Evolutionary conservation across 2,888 invertebrate species (phyloP), one percentile per base, ranked within the genome.

Genomic region (Chymomyza fuscimana): DNA sequence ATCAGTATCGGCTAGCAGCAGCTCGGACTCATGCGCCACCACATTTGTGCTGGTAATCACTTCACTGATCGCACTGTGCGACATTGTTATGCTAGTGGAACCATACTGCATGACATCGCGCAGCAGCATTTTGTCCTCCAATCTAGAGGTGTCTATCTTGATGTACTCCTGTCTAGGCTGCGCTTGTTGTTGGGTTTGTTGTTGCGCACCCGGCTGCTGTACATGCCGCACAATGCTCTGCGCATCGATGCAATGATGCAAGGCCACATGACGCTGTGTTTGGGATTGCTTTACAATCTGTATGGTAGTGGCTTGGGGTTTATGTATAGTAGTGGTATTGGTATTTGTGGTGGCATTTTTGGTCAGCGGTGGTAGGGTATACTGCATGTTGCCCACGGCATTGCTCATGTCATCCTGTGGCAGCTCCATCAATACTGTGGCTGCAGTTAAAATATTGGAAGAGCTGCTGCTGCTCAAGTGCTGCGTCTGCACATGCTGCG

Each of bases 361-460:
- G 32, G 79, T 73, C 50, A 83, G 61, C 0, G 86, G 85, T 3
- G 91, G 91, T 66, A 91, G 85, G 4, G 91, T 91, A 67, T 91
- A 91, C 69, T 91, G 91, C 63, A 91, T 90, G 1, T 91, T 91
- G 68, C 90, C 89, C 40, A 89, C 82, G 0, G 90, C 89, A 75
- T 90, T 89, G 60, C 89, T 90, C 36, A 87, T 80, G 12, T 91
- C 86, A 62, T 91, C 90, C 0, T 89, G 88, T 10, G 91, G 91
- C 73, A 91, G 84, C 76, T 91, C 91, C 6, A 91, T 91, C 15
- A 91, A 91, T 58, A 91, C 91, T 6, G 91, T 91, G 7, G 91
- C 91, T 0, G 90, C 87, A 7, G 87, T 77, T 65, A 91, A 67
- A 19, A 91, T 22, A 52, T 74, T 86, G 5, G 78, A 72, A 0